These are phyloP conservation scores for Tetanocera ferruginea DNA, from an alignment of 2,888 invertebrate genomes.

Conservation along the genomic window DNA sequence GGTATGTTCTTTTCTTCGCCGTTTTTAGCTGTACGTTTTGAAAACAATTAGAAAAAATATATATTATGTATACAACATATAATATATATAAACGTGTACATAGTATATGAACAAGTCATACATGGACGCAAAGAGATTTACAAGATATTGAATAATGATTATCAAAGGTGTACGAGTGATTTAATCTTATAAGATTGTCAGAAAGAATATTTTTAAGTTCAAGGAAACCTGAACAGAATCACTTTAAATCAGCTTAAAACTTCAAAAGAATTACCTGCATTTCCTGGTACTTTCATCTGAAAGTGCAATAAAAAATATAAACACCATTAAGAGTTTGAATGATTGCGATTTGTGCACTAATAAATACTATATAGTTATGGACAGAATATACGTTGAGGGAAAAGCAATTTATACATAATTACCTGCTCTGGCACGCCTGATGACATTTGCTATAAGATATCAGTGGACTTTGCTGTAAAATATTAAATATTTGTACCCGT, in stretches of 20 bases:
- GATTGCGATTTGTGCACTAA: not conserved
- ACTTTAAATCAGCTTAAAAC: not conserved
- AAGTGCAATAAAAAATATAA: conserved; percentile 47
- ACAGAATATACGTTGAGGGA: conserved; percentile 35
- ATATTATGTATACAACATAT: conserved; percentile 13
- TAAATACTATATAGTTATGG: conserved; percentile 16
- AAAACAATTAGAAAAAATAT: not conserved
- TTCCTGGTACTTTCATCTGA: conserved; percentile 64
- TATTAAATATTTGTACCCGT: conserved; percentile 31
- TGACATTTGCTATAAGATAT: conserved; percentile 80
- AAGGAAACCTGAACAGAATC: not conserved
- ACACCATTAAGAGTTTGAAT: not conserved
- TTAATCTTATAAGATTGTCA: no score
- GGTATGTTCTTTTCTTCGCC: conserved; percentile 66
- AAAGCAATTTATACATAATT: conserved; percentile 64
- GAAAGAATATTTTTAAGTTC: no score
- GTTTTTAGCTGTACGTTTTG: conserved; percentile 56
- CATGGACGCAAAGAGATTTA: no score
- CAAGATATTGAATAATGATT: no score
- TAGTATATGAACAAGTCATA: not conserved
- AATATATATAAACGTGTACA: not conserved
- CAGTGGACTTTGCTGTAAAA: conserved; percentile 59
- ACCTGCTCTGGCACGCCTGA: conserved; percentile 93
- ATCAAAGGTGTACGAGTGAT: no score
- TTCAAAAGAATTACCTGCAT: conserved; percentile 58